Conservation (phyloP, 1,140 invertebrate genomes). For the Gonioctena quinquepunctata region DNA sequence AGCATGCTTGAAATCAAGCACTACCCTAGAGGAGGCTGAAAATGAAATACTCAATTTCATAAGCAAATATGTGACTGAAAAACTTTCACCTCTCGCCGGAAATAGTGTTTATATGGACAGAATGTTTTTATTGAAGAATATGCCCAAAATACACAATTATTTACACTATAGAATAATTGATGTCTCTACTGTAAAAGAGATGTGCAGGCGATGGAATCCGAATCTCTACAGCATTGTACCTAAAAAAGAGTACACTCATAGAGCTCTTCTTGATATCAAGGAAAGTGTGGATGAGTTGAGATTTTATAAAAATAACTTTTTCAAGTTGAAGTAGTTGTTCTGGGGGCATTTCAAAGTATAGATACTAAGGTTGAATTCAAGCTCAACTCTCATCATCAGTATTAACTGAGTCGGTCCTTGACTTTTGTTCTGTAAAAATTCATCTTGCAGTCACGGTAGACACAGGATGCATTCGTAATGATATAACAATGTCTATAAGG, state of each 20-base stretch:
- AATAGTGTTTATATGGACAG: conserved; percentile 89
- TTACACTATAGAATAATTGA: conserved; percentile 94
- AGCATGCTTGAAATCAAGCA: conserved; percentile 68
- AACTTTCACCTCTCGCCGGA: conserved; percentile 76
- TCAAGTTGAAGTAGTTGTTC: conserved; percentile 38
- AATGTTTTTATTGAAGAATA: conserved; percentile 75
- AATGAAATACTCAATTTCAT: conserved; percentile 74
- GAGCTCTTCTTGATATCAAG: conserved; percentile 81
- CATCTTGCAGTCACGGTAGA: too few species aligned
- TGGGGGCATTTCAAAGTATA: too few species aligned
- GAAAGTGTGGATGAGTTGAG: conserved; percentile 83
- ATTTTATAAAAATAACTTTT: conserved; percentile 56
- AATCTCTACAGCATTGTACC: conserved; percentile 63
- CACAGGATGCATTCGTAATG: too few species aligned
- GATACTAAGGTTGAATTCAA: too few species aligned
- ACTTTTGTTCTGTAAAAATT: too few species aligned
- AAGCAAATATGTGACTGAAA: conserved; percentile 66
- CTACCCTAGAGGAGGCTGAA: conserved; percentile 71
- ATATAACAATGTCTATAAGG: too few species aligned
- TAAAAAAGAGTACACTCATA: conserved; percentile 69
- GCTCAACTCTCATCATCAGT: too few species aligned
- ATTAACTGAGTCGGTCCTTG: too few species aligned
- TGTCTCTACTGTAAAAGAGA: conserved; percentile 88
- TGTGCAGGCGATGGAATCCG: conserved; percentile 77
- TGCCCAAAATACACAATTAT: conserved; percentile 76